Evolutionary conservation across 2,888 invertebrate species (phyloP).

Genomic region (Andrena minutula): DNA sequence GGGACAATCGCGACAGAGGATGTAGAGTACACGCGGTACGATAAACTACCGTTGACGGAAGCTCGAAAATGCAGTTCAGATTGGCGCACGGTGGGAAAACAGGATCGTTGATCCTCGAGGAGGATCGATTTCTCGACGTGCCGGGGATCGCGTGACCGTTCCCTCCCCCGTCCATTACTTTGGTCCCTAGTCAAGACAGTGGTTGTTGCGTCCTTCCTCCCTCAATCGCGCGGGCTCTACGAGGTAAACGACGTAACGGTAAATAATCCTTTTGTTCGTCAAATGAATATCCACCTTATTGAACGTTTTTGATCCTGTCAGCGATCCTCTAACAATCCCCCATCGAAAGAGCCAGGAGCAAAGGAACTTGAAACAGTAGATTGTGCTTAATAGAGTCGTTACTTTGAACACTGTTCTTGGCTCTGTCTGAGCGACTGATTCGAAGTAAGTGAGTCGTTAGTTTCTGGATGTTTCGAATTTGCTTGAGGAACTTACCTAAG

Average conservation of each 20-base stretch:
- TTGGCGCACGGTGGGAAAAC: constrained; percentile 35
- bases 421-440: too few species aligned
- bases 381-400: constrained; percentile 26
- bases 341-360: neutral
- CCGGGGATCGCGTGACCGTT: constrained; percentile 75
- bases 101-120: constrained; percentile 56
- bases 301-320: neutral
- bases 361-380: constrained; percentile 5
- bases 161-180: constrained; percentile 71
- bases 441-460: too few species aligned
- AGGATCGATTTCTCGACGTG: constrained; percentile 62
- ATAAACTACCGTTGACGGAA: constrained; percentile 21
- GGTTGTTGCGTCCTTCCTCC: constrained; percentile 36
- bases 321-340: neutral
- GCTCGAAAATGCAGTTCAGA: constrained; percentile 49
- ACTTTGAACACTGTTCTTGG: neutral
- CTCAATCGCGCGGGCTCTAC: constrained; percentile 1
- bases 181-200: constrained; percentile 64
- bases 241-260: constrained; percentile 55
- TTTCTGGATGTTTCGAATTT: too few species aligned
- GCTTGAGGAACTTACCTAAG: too few species aligned
- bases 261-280: neutral
- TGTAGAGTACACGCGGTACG: neutral
- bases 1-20: neutral
- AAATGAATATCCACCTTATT: constrained; percentile 35